Conservation (phyloP, 1,140 invertebrate species). For the Trichomalopsis sarcophagae region DNA sequence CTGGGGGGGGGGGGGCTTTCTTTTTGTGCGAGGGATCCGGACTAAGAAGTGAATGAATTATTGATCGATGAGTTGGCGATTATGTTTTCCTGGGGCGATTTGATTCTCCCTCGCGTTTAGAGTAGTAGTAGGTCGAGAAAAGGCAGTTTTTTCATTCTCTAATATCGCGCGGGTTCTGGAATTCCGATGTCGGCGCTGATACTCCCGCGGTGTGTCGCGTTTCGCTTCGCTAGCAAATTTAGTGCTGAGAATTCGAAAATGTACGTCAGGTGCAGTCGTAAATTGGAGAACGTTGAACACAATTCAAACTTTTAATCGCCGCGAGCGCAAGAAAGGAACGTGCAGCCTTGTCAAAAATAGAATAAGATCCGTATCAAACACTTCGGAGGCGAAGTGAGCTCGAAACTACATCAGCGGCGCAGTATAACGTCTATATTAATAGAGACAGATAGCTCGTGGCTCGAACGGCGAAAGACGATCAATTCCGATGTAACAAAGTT, state of each 20-base stretch:
- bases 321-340: no score
- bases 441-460: not conserved
- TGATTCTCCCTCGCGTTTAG: no score
- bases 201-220: not conserved
- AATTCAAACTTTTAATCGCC: not conserved
- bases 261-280: no score
- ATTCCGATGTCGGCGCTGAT: not conserved
- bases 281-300: not conserved
- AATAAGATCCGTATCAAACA: no score
- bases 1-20: not conserved
- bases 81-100: not conserved
- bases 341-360: no score
- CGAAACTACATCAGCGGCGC: not conserved
- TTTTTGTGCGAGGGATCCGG: not conserved
- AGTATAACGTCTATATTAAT: not conserved
- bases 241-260: not conserved
- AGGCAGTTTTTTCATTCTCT: not conserved
- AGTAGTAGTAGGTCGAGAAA: not conserved
- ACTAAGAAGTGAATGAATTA: not conserved
- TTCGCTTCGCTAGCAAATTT: not conserved
- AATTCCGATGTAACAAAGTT: not conserved
- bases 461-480: not conserved
- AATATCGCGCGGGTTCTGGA: not conserved
- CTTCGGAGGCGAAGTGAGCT: no score
- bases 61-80: not conserved